Conservation (phyloP, 2,888 invertebrate genomes). For the Ophion ventricosus region DNA sequence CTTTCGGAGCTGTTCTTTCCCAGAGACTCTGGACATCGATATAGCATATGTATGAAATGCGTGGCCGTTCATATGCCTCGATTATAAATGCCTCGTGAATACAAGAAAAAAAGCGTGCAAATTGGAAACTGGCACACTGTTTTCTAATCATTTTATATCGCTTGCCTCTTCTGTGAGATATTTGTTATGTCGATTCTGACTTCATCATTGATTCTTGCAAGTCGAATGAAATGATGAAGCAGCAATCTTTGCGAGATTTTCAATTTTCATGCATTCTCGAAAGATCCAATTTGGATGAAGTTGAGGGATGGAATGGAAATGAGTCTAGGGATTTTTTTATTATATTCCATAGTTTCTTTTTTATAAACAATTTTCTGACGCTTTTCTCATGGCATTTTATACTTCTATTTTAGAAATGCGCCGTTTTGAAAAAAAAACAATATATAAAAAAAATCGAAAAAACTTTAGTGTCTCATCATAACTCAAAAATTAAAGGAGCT, state of each 20-base stretch:
- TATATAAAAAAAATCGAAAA: too few species aligned
- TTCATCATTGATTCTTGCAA: too few species aligned
- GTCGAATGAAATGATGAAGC: too few species aligned
- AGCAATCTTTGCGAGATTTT: too few species aligned
- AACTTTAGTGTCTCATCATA: too few species aligned
- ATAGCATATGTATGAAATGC: constrained; percentile 47
- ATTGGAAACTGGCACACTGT: background rate
- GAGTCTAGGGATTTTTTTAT: background rate
- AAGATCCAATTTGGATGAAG: background rate
- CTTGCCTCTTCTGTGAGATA: background rate
- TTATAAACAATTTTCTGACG: too few species aligned
- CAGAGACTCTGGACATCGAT: constrained; percentile 25
- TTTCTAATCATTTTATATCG: background rate
- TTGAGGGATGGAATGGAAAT: background rate
- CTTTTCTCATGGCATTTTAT: too few species aligned
- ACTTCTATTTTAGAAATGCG: too few species aligned
- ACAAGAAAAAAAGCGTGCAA: constrained; percentile 16
- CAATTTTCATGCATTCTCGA: background rate
- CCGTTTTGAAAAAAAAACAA: too few species aligned
- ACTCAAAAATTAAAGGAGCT: too few species aligned
- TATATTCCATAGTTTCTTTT: too few species aligned
- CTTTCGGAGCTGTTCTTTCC: constrained; percentile 26
- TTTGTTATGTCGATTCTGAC: too few species aligned
- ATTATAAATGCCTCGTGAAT: constrained; percentile 35
- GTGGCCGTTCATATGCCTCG: constrained; percentile 39